phyloP scores from a whole-genome alignment of 1,140 invertebrate genomes.

The Zaprionus vittiger region DNA sequence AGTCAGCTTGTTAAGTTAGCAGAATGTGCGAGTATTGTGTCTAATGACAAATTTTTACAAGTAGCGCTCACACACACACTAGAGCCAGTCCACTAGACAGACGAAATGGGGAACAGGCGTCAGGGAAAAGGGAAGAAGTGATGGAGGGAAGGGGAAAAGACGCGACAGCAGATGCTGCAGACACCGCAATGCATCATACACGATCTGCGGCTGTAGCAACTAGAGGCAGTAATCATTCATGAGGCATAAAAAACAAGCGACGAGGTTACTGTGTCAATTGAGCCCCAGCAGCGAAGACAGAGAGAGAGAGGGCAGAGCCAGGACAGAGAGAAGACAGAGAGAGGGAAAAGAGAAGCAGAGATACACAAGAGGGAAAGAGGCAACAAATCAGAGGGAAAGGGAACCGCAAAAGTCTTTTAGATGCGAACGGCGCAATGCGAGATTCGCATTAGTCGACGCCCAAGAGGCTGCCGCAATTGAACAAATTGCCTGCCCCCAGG shows the following conservation, averaged over 20 bases:
- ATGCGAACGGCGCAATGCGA: slow-evolving; percentile 68
- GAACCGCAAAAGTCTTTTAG: slow-evolving; percentile 60
- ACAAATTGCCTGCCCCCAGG: slow-evolving; percentile 61
- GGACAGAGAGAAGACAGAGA: not conserved
- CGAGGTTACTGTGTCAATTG: slow-evolving; percentile 79
- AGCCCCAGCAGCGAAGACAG: slow-evolving; percentile 28
- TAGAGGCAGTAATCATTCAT: slow-evolving; percentile 68
- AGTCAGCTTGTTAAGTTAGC: slow-evolving; percentile 33
- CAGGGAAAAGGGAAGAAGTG: not conserved
- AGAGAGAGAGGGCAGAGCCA: not conserved
- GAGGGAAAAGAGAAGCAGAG: not conserved
- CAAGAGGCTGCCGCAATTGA: slow-evolving; percentile 78
- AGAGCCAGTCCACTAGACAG: slow-evolving; percentile 1
- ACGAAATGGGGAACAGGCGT: not conserved
- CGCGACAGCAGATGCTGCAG: slow-evolving; percentile 1
- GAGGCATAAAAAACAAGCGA: slow-evolving; percentile 50
- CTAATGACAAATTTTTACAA: slow-evolving; percentile 54
- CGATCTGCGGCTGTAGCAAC: slow-evolving; percentile 42
- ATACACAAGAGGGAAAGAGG: not conserved
- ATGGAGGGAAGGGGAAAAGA: not conserved
- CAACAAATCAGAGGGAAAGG: slow-evolving; percentile 4
- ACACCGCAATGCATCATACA: slow-evolving; percentile 45
- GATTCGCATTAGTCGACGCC: slow-evolving; percentile 69
- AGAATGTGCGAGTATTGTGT: slow-evolving; percentile 37
- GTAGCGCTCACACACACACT: not conserved